Evolutionary conservation across 2,888 invertebrate genomes (phyloP), one percentile per base, ranked within the genome.

Genomic region (Dichetophora obliterata): DNA sequence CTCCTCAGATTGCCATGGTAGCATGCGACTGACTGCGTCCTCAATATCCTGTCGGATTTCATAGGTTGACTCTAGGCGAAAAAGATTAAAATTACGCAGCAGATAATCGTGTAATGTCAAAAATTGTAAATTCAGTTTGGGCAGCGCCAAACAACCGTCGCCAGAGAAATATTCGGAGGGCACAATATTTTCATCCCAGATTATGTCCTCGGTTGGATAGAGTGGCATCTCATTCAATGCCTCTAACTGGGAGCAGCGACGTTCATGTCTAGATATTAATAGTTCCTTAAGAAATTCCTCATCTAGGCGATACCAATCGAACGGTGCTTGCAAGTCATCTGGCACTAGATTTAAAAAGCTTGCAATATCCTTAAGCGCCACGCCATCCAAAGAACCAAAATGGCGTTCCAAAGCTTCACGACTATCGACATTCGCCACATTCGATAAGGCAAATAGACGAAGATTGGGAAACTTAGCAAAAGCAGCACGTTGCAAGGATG

Each of bases 171-270:
- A 98, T 85, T 99, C 98, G 0, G 97, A 96, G 0, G 99, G 99
- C 0, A 99, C 99, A 61, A 99, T 93, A 87, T 99, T 98, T 89
- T 99, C 98, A 89, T 99, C 97, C 99, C 99, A 99, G 83, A 99
- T 97, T 3, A 99, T 95, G 78, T 96, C 94, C 88, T 99, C 99
- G 0, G 98, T 99, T 0, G 99, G 99, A 88, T 99, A 99, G 0
- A 99, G 91, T 0, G 99, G 99, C 97, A 99, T 98, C 83, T 97
- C 95, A 88, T 99, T 99, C 14, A 99, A 90, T 75, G 96, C 95
- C 86, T 98, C 97, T 74, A 99, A 90, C 86, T 99, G 98, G 0
- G 98, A 98, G 50, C 94, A 93, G 70, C 97, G 92, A 57, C 94
- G 92, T 88, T 98, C 97, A 88, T 98, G 97, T 2, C 96, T 92